Evolutionary conservation across 2,797 vertebrate species (phyloP), one percentile per base, ranked within the genome.

Genomic region (Sebastolobus alascanus): DNA sequence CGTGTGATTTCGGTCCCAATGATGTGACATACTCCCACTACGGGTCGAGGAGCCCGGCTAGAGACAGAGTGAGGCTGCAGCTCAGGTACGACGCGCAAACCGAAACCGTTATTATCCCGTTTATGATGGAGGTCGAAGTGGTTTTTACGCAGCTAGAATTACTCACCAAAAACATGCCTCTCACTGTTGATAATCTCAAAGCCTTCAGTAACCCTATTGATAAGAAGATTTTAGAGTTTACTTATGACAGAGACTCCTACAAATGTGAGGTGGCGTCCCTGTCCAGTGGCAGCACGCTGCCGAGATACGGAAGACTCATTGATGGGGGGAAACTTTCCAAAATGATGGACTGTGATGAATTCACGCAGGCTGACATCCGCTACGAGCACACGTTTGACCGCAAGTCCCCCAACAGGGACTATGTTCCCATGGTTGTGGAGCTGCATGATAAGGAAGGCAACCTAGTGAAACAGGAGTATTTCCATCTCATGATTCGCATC

Each of bases 61-160:
- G 87, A 46, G 98, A 98, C 94, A 93, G 97, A 70, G 96, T 99
- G 76, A 94, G 96, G 80, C 95, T 99, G 84, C 98, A 98, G 93
- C 96, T 99, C 93, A 97, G 98, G 91, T 99, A 99, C 52, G 98
- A 99, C 87, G 95, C 97, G 18, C 96, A 95, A 13, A 97, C 91
- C 58, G 96, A 97, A 68, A 95, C 97, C 5, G 84, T 97, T 10
- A 96, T 99, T 73, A 96, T 99, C 68, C 98, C 98, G 1, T 96
- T 99, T 77, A 97, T 97, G 95, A 94, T 99, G 90, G 97, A 98
- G 90, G 97, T 99, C 33, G 97, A 98, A 84, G 97, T 99, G 37
- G 92, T 98, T 82, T 99, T 99, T 93, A 98, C 97, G 7, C 98
- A 98, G 91, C 93, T 99, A 81, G 98, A 99, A 87, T 93, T 98